A percentile compares a stretch with the other conserved stretches of the same genome.
These are phyloP conservation scores for Peromyscus attwateri DNA, from an alignment of 2,797 vertebrate species.

Conservation along the genomic window DNA sequence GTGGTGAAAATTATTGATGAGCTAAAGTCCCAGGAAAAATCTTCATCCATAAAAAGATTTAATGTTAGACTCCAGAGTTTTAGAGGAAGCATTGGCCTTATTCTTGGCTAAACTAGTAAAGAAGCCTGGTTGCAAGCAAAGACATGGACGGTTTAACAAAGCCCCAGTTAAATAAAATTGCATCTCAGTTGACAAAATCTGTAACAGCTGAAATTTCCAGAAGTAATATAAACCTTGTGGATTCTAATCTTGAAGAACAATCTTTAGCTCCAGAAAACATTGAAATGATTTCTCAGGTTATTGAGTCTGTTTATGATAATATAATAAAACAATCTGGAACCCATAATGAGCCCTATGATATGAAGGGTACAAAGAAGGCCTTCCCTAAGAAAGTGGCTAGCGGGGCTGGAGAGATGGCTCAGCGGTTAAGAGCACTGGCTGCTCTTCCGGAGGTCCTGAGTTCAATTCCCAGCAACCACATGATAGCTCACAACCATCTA, in stretches of 20 bases:
- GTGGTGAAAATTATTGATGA: conserved; percentile 76
- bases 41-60: background rate
- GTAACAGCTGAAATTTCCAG: conserved; percentile 73
- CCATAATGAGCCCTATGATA: conserved; percentile 64
- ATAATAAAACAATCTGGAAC: conserved; percentile 74
- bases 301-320: conserved; percentile 77
- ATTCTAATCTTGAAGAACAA: conserved; percentile 11
- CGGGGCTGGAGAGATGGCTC: too few species aligned
- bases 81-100: conserved; percentile 79
- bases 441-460: too few species aligned
- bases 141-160: conserved; percentile 53
- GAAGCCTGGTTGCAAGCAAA: conserved; percentile 30
- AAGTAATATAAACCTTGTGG: conserved; percentile 72
- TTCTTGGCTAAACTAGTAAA: conserved; percentile 81
- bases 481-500: too few species aligned
- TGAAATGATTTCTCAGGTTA: conserved; percentile 75
- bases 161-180: conserved; percentile 73
- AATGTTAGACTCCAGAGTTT: conserved; percentile 51
- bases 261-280: conserved; percentile 63
- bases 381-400: conserved; percentile 60
- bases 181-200: conserved; percentile 77
- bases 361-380: conserved; percentile 40
- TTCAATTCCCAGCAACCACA: too few species aligned
- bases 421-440: too few species aligned
- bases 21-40: conserved; percentile 65